These are phyloP conservation scores for Acrobasis suavella DNA, from an alignment of 2,888 invertebrate species.

Conservation along the genomic window DNA sequence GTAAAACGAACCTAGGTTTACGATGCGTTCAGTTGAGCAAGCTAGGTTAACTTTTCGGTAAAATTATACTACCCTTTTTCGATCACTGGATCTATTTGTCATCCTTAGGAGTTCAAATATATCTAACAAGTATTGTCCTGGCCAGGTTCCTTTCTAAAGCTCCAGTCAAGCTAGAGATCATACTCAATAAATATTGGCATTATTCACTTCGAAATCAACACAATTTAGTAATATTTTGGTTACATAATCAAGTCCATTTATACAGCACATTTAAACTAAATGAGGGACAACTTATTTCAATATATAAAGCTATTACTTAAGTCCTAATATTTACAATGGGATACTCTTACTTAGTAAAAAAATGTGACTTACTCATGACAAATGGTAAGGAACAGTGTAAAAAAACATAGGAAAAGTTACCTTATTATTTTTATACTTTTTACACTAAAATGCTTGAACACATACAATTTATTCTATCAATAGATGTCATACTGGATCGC, in stretches of 20 bases:
- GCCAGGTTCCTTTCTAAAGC: slow-evolving; percentile 26
- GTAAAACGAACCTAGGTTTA: too few species aligned
- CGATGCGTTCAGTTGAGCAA: too few species aligned
- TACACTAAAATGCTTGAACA: slow-evolving; percentile 12
- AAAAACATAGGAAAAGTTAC: background rate
- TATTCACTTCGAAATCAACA: slow-evolving; percentile 31
- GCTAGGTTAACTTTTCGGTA: too few species aligned
- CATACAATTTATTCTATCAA: slow-evolving; percentile 11
- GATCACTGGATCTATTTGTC: too few species aligned
- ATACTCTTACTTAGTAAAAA: slow-evolving; percentile 18
- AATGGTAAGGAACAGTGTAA: slow-evolving; percentile 4
- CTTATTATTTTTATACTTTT: background rate
- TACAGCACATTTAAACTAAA: slow-evolving; percentile 25
- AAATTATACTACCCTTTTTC: too few species aligned
- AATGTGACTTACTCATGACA: slow-evolving; percentile 14
- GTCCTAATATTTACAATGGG: slow-evolving; percentile 27
- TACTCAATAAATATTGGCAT: slow-evolving; percentile 43
- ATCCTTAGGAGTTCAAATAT: background rate
- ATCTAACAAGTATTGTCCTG: background rate
- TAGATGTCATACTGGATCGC: background rate
- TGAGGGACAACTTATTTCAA: slow-evolving; percentile 24
- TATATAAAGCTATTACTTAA: slow-evolving; percentile 30
- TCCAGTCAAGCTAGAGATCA: slow-evolving; percentile 48
- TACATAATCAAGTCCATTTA: slow-evolving; percentile 16
- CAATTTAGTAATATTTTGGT: slow-evolving; percentile 3